Evolutionary conservation across 1,140 invertebrate species (phyloP).

Genomic region (Asbolus verrucosus): DNA sequence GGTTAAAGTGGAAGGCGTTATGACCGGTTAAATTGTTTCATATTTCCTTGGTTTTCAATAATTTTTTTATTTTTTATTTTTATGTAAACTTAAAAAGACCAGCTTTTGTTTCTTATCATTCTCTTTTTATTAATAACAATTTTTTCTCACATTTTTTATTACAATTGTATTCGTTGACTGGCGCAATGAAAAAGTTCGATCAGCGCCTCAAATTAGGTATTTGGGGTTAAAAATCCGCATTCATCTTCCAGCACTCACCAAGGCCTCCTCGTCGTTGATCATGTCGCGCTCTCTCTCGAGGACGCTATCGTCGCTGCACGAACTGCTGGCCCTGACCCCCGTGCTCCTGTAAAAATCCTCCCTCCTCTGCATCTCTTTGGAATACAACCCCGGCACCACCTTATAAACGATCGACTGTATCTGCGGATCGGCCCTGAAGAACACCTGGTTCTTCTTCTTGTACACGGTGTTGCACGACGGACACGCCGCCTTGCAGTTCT

Average conservation of each 20-base stretch:
- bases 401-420: slow-evolving; percentile 97
- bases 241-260: too few relatives aligned
- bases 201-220: not conserved
- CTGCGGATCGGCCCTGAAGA: slow-evolving; percentile 77
- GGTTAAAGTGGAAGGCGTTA: too few relatives aligned
- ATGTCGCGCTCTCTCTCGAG: slow-evolving; percentile 58
- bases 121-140: too few relatives aligned
- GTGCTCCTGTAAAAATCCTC: slow-evolving; percentile 72
- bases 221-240: not conserved
- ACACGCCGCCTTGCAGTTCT: slow-evolving; percentile 59
- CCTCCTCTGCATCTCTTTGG: slow-evolving; percentile 87
- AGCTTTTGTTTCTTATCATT: too few relatives aligned
- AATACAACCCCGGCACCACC: slow-evolving; percentile 91
- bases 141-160: too few relatives aligned
- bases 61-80: too few relatives aligned
- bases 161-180: too few relatives aligned
- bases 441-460: slow-evolving; percentile 59
- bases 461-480: slow-evolving; percentile 59
- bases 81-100: too few relatives aligned
- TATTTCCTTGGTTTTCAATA: too few relatives aligned
- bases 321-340: slow-evolving; percentile 59
- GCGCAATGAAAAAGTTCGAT: not conserved
- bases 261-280: slow-evolving; percentile 56
- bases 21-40: too few relatives aligned
- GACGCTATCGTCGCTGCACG: slow-evolving; percentile 63